Conservation (phyloP, 53 echinoderm and acorn worm species). For the Mesocentrotus franciscanus region DNA sequence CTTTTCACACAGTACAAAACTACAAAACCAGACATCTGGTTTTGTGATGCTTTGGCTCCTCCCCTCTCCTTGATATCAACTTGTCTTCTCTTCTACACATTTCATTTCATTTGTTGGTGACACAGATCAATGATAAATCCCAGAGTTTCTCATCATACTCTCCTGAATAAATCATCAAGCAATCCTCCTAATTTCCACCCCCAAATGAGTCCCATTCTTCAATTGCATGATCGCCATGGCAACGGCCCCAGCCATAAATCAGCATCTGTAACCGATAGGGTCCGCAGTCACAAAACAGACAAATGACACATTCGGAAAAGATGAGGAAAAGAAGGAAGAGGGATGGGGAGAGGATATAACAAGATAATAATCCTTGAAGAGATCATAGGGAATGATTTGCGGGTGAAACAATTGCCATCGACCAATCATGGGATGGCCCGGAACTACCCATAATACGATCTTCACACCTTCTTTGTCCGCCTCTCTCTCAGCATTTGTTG, state of each 20-base stretch:
- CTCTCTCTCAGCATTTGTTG: constrained; percentile 60
- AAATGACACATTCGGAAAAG: constrained; percentile 40
- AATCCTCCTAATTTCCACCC: constrained; percentile 68
- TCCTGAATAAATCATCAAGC: constrained; percentile 67
- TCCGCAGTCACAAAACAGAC: constrained; percentile 49
- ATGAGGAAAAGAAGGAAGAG: background rate
- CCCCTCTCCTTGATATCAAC: background rate
- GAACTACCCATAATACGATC: constrained; percentile 32
- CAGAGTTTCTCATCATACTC: constrained; percentile 52
- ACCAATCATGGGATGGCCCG: constrained; percentile 32
- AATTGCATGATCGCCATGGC: constrained; percentile 62
- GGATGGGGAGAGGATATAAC: constrained; percentile 10
- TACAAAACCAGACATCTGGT: background rate
- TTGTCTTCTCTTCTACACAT: constrained; percentile 8
- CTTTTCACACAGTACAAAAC: background rate
- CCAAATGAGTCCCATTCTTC: constrained; percentile 69
- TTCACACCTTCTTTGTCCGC: constrained; percentile 67
- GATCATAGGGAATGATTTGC: constrained; percentile 51
- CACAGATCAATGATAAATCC: constrained; percentile 59
- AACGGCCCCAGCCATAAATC: constrained; percentile 64
- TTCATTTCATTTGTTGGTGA: constrained; percentile 52
- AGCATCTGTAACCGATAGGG: constrained; percentile 63
- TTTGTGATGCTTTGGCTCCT: background rate
- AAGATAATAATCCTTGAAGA: constrained; percentile 58
- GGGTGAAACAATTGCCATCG: constrained; percentile 58